phyloP scores from a whole-genome alignment of 2,113 vertebrate species.

The Dicentrarchus labrax region DNA sequence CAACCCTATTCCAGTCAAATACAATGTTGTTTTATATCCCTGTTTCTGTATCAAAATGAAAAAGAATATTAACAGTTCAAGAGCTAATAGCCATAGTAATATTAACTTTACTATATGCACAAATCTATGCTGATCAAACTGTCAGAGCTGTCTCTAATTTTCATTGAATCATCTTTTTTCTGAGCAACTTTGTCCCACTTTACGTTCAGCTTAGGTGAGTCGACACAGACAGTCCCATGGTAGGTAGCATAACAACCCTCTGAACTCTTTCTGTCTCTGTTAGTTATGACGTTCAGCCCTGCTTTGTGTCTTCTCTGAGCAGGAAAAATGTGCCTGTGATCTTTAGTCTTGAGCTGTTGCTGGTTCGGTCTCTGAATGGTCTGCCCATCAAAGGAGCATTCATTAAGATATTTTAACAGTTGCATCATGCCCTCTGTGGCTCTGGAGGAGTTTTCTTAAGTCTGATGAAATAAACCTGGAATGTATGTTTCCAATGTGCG shows the following conservation, averaged over 20 bases:
- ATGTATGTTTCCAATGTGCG: too few relatives aligned
- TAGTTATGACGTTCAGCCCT: neutral
- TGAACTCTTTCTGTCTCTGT: neutral
- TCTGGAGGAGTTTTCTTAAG: neutral
- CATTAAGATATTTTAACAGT: neutral
- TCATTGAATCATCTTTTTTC: neutral
- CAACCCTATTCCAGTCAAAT: too few relatives aligned
- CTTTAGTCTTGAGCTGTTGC: neutral
- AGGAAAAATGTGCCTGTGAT: constrained; percentile 2
- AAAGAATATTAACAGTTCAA: neutral
- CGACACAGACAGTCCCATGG: neutral
- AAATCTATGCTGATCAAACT: neutral
- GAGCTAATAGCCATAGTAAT: neutral
- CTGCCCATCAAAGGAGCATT: neutral
- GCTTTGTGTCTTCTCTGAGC: neutral
- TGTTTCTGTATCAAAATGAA: neutral
- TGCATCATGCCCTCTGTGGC: neutral
- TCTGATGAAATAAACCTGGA: neutral
- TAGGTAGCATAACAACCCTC: neutral
- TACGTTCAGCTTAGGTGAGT: neutral
- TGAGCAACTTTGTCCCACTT: neutral
- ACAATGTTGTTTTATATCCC: too few relatives aligned
- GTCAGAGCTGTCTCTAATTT: neutral
- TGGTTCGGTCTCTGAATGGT: neutral
- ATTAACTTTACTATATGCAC: neutral